phyloP scores from a whole-genome alignment of 2,113 vertebrate species.

The Hemiprocne comata region DNA sequence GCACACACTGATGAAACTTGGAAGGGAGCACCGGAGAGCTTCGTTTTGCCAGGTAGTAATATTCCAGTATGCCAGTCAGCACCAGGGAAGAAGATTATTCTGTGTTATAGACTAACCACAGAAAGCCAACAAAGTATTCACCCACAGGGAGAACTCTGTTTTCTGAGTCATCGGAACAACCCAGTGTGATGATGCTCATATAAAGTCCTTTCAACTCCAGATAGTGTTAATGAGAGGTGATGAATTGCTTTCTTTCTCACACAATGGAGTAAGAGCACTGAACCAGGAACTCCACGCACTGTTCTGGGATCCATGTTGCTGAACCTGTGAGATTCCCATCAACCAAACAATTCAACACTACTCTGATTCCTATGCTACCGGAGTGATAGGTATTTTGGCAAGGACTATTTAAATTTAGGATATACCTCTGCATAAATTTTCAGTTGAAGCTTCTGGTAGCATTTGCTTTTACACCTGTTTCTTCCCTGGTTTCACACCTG shows the following conservation, averaged over 20 bases:
- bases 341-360: not conserved
- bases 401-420: not conserved
- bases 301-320: not conserved
- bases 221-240: slow-evolving; percentile 12
- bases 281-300: not conserved
- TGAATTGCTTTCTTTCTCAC: not conserved
- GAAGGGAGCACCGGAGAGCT: not conserved
- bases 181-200: slow-evolving; percentile 1
- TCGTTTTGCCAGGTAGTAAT: not conserved
- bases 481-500: not conserved
- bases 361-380: not conserved
- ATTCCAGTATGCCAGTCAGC: not conserved
- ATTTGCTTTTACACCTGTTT: not conserved
- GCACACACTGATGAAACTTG: not conserved
- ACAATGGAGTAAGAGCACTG: not conserved
- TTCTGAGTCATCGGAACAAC: slow-evolving; percentile 22
- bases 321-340: not conserved
- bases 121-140: slow-evolving; percentile 5
- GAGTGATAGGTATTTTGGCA: not conserved
- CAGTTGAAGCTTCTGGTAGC: not conserved
- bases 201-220: slow-evolving; percentile 47
- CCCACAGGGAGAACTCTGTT: not conserved
- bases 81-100: not conserved
- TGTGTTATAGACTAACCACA: not conserved
- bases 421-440: not conserved